A percentile compares a stretch with the other conserved stretches of the same genome.
phyloP scores from a whole-genome alignment of 2,797 vertebrate species.

The Malurus splendens region DNA sequence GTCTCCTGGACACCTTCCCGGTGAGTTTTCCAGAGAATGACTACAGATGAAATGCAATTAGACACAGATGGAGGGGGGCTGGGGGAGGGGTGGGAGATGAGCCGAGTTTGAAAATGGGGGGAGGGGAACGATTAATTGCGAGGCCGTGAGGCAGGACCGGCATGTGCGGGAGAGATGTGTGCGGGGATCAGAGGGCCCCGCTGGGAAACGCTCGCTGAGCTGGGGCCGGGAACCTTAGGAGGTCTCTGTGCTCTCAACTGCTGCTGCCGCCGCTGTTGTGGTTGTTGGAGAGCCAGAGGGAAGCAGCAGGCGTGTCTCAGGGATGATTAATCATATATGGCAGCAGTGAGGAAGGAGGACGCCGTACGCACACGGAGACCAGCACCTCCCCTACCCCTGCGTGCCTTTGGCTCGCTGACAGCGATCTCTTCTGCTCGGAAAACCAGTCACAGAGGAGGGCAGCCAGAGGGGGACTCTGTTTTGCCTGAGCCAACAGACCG shows the following conservation, averaged over 20 bases:
- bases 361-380: neutral
- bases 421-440: neutral
- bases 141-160: neutral
- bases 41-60: constrained; percentile 58
- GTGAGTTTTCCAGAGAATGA: constrained; percentile 45
- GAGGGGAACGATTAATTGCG: constrained; percentile 32
- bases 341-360: constrained; percentile 42
- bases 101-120: constrained; percentile 20
- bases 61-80: constrained; percentile 42
- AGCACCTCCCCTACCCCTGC: neutral
- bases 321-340: constrained; percentile 65
- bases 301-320: constrained; percentile 59
- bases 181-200: constrained; percentile 1
- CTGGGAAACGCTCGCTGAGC: constrained; percentile 21
- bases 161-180: neutral
- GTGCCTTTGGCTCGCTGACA: neutral
- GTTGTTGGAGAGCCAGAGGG: constrained; percentile 49
- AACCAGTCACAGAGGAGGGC: neutral
- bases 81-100: constrained; percentile 31
- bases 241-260: constrained; percentile 33
- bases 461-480: neutral
- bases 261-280: constrained; percentile 1
- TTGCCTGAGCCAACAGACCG: neutral
- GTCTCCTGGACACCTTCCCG: constrained; percentile 26
- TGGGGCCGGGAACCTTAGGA: constrained; percentile 34